A percentile compares a stretch with the other conserved stretches of the same genome.
These are phyloP conservation scores for Takifugu bimaculatus DNA, from an alignment of 2,113 vertebrate species.

Conservation along the genomic window DNA sequence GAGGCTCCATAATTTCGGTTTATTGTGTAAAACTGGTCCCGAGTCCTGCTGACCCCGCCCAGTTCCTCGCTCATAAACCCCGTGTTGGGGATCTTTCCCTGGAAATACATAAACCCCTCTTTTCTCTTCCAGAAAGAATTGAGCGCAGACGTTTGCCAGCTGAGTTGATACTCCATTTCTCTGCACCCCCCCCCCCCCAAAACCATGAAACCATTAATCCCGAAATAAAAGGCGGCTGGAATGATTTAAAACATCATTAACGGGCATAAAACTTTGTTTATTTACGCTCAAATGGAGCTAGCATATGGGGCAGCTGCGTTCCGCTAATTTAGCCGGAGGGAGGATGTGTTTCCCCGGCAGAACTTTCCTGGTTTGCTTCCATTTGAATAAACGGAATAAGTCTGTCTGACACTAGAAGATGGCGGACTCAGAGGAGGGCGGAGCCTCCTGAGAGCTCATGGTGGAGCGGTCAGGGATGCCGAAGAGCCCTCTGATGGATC, in stretches of 20 bases:
- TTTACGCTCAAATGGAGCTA: constrained; percentile 17
- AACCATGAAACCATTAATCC: neutral
- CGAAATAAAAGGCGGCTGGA: neutral
- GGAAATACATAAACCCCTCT: too few species aligned
- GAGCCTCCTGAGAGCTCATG: constrained; percentile 2
- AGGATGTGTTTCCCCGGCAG: constrained; percentile 10
- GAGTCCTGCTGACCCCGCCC: too few species aligned
- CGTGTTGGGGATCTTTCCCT: too few species aligned
- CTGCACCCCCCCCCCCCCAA: too few species aligned
- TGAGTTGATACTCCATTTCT: neutral
- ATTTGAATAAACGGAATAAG: neutral
- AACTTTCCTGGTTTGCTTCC: neutral
- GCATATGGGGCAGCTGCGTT: neutral
- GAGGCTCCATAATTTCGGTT: neutral
- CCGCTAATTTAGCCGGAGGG: constrained; percentile 7
- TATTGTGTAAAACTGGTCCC: neutral
- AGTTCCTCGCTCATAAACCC: too few species aligned
- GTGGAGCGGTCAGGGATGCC: constrained; percentile 3
- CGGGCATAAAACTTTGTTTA: constrained; percentile 2
- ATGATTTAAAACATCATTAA: neutral
- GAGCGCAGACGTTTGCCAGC: neutral
- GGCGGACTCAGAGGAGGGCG: neutral
- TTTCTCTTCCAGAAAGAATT: neutral
- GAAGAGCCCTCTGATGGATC: constrained; percentile 45
- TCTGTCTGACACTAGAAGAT: constrained; percentile 1